These are phyloP conservation scores for Standfussiana lucernea DNA, from an alignment of 2,888 invertebrate genomes.

Conservation along the genomic window DNA sequence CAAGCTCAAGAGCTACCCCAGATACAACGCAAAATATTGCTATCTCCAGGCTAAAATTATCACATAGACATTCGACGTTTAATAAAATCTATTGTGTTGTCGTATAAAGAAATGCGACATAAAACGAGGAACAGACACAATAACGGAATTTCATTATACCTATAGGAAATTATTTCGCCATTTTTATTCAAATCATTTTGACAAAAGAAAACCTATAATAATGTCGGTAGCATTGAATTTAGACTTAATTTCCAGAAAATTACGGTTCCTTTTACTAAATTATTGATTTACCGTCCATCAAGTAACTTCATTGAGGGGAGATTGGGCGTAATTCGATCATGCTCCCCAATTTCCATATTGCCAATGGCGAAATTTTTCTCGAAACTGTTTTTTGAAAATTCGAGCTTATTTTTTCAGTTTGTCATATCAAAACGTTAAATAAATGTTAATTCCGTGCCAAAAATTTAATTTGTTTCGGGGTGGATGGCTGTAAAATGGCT, in stretches of 20 bases:
- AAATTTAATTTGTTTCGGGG: constrained; percentile 22
- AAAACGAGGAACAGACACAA: not conserved
- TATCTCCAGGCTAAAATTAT: not conserved
- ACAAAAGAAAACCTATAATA: constrained; percentile 7
- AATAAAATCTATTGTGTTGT: not conserved
- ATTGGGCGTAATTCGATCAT: constrained; percentile 41
- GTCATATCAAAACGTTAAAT: not conserved
- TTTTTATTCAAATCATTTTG: constrained; percentile 20
- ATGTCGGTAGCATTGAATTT: not conserved
- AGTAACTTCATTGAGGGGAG: constrained; percentile 21
- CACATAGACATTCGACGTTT: not conserved
- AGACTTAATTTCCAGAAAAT: constrained; percentile 16
- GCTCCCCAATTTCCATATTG: constrained; percentile 19
- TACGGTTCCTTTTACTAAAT: constrained; percentile 26
- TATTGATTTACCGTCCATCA: constrained; percentile 7
- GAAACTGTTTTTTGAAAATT: constrained; percentile 35
- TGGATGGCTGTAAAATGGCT: not conserved
- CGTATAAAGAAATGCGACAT: constrained; percentile 4
- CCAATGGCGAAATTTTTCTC: constrained; percentile 6
- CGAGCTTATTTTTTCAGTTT: constrained; percentile 6
- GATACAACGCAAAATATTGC: not conserved
- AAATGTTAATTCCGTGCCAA: constrained; percentile 7
- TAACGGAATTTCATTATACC: constrained; percentile 19
- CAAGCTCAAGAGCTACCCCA: no score
- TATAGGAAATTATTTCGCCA: constrained; percentile 10